Evolutionary conservation across 1,140 invertebrate genomes (phyloP), one percentile per base, ranked within the genome.

Genomic region (Samia ricini): DNA sequence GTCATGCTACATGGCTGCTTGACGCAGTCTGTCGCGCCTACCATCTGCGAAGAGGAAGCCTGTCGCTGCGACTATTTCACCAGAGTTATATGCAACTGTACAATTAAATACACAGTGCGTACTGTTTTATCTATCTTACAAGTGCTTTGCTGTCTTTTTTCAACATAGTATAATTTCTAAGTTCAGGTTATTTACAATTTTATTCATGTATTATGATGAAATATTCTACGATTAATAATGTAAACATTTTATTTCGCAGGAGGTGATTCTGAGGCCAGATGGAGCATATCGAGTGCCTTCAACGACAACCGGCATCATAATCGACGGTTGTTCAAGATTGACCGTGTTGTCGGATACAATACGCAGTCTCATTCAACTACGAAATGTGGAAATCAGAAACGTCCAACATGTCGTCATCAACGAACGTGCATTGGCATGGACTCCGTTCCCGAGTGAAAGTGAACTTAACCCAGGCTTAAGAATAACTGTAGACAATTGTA

Each of bases 31-130:
- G 64, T 68, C 64, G 84, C 82, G 66, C 89, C 90, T 56, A 91
- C 88, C 36, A 85, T 91, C 65, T 92, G 92, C 80, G 90, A 92
- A 56, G 91, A 92, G 61, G 88, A 89, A 24, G 88, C 89, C 19
- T 93, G 93, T 74, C 87, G 76, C 54, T 93, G 92, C 79, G 92
- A 93, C 72, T 74, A 87, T 15, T 92, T 92, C 68, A 91, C 91
- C 23, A 85, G 91, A 54, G 83, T 93, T 54, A 91, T 89, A 73
- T 93, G 93, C 81, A 90, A 89, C 72, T 93, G 93, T 80, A 91
- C 91, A 49, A 76, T 76, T 48, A 80, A 89, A n/a, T 77, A 82
- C 62, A 76, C 92, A 84, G 93, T 93, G 86, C 76, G 86, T 42
- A 42, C 36, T 21, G 22, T 18, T 20, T 59, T 24, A 18, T 51